Evolutionary conservation across 2,797 vertebrate species (phyloP), one percentile per base, ranked within the genome.

Genomic region (Natrix natrix): DNA sequence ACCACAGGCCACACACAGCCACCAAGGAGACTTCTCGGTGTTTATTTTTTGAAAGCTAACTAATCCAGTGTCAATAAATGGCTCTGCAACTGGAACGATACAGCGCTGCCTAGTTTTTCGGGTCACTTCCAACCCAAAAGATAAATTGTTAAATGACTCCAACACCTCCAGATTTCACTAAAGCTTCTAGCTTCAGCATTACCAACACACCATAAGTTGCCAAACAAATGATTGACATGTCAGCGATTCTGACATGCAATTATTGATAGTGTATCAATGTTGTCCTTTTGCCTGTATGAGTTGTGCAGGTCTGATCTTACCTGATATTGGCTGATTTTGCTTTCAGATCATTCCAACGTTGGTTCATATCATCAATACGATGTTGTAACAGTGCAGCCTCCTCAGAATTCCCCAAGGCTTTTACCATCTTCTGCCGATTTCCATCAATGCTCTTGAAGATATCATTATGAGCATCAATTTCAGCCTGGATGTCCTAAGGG

Each of bases 391-490:
- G 98, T 86, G 98, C 98, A 0, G 99, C 98, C 96, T 99, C 99
- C 91, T 99, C 99, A 0, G 99, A 99, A 96, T 98, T 99, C 89
- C 99, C 99, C 97, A 99, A 97, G 32, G 99, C 98, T 97, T 99
- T 99, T 94, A 99, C 99, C 99, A 99, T 99, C 97, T 99, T 99
- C 89, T 99, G 98, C 94, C 99, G 98, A 96, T 99, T 99, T 91
- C 98, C 98, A 32, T 99, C 99, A 96, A 99, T 98, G 90, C 98
- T 99, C 97, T 99, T 99, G 96, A 99, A 99, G 97, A 99, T 99
- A 96, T 99, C 99, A 98, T 99, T 99, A 96, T 99, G 99, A 95
- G 99, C 99, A 96, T 99, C 99, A 88, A 99, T 99, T 97, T 99
- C 99, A 1, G 99, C 99, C 98, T 99, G 99, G 97, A 99, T 99